These are phyloP conservation scores for Dinomys branickii DNA, from an alignment of 2,113 vertebrate species.

Conservation along the genomic window DNA sequence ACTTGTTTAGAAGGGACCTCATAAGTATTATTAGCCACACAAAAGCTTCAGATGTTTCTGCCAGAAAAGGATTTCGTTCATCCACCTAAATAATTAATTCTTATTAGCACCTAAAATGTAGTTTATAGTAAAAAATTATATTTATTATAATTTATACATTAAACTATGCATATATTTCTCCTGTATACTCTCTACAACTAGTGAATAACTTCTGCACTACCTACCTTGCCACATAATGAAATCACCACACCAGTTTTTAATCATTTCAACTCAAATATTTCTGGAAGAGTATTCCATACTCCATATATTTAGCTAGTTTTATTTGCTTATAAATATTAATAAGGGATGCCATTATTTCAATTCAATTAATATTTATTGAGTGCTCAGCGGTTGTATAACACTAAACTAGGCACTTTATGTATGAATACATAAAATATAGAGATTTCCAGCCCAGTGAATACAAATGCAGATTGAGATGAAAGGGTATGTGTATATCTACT, in stretches of 20 bases:
- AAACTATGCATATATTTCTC: neutral
- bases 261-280: slow-evolving; percentile 78
- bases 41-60: slow-evolving; percentile 82
- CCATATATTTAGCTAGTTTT: slow-evolving; percentile 77
- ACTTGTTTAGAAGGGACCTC: slow-evolving; percentile 39
- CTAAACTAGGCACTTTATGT: slow-evolving; percentile 76
- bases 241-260: slow-evolving; percentile 70
- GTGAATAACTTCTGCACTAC: slow-evolving; percentile 37
- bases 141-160: slow-evolving; percentile 19
- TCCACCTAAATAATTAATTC: slow-evolving; percentile 24
- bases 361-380: slow-evolving; percentile 79
- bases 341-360: slow-evolving; percentile 74
- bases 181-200: slow-evolving; percentile 33
- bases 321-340: slow-evolving; percentile 81
- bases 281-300: slow-evolving; percentile 68
- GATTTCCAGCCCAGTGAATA: slow-evolving; percentile 38
- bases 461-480: slow-evolving; percentile 60
- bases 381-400: slow-evolving; percentile 69
- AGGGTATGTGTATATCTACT: neutral
- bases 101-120: slow-evolving; percentile 9
- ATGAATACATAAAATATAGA: slow-evolving; percentile 71
- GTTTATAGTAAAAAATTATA: neutral
- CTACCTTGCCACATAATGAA: slow-evolving; percentile 61
- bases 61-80: slow-evolving; percentile 74
- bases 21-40: slow-evolving; percentile 47